Evolutionary conservation across 2,113 vertebrate species (phyloP).

Genomic region (Taxidea taxus): DNA sequence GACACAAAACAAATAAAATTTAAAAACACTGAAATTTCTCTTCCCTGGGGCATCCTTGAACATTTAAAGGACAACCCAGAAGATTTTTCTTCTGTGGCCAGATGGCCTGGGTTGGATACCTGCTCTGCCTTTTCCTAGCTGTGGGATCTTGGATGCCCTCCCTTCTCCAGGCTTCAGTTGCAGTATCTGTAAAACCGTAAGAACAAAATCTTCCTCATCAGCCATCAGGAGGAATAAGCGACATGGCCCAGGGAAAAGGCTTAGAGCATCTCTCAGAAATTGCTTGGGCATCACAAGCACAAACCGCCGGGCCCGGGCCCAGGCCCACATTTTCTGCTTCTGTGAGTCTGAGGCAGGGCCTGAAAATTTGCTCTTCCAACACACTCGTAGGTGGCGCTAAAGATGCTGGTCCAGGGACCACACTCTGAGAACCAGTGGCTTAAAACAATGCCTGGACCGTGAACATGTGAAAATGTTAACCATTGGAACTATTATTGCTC

Average conservation of each 20-base stretch:
- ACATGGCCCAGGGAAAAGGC: background rate
- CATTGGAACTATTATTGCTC: rapidly evolving
- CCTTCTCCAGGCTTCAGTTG: background rate
- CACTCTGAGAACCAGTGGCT: background rate
- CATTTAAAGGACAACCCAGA: background rate
- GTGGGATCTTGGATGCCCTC: background rate
- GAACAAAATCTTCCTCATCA: background rate
- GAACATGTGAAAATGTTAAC: background rate
- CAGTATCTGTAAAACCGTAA: background rate
- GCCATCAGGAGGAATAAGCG: background rate
- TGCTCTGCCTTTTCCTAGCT: background rate
- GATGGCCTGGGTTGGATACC: background rate
- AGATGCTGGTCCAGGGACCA: background rate
- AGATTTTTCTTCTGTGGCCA: background rate
- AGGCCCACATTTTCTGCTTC: background rate
- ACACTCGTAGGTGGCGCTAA: background rate
- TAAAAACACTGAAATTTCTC: background rate
- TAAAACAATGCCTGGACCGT: background rate
- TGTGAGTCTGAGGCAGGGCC: background rate
- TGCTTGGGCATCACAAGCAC: rapidly evolving
- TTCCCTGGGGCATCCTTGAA: background rate
- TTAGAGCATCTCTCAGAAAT: background rate
- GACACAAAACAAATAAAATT: background rate
- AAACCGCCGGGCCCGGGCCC: too few species aligned
- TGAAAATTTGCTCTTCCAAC: background rate